phyloP scores from a whole-genome alignment of 2,888 invertebrate genomes.

The Limnephilus auricula region DNA sequence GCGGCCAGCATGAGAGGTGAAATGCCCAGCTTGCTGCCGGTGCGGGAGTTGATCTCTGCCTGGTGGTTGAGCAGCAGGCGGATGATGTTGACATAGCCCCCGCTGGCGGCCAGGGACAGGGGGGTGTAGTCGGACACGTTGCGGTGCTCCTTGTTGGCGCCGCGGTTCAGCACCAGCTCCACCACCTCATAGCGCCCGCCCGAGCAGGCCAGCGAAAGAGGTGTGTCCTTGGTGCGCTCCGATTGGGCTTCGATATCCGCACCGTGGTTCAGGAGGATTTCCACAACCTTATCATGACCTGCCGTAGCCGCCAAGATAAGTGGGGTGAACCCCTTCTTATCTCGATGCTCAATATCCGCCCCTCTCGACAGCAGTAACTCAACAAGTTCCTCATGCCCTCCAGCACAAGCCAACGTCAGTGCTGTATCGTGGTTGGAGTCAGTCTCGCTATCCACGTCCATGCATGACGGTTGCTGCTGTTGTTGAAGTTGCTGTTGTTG shows the following conservation, averaged over 20 bases:
- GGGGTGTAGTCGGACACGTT: conserved; percentile 99
- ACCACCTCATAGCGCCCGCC: conserved; percentile 98
- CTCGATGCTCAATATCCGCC: conserved; percentile 98
- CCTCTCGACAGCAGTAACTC: conserved; percentile 93
- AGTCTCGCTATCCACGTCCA: conserved; percentile 98
- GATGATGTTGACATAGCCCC: conserved; percentile 99
- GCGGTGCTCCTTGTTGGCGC: conserved; percentile 98
- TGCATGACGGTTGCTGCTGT: conserved; percentile 71
- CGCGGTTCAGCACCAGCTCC: conserved; percentile 90
- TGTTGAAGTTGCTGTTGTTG: conserved; percentile 55
- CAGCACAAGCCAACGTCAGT: conserved; percentile 96
- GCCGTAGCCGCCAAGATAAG: conserved; percentile 98
- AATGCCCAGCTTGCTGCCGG: conserved; percentile 97
- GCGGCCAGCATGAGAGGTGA: conserved; percentile 99
- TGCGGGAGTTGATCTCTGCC: conserved; percentile 98
- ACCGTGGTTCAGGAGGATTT: conserved; percentile 93
- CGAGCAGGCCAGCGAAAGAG: conserved; percentile 97
- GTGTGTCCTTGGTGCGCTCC: conserved; percentile 99
- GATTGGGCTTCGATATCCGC: conserved; percentile 99
- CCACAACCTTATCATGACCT: conserved; percentile 94
- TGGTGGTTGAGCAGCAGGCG: conserved; percentile 94
- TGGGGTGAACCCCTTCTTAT: conserved; percentile 99
- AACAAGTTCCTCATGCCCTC: conserved; percentile 97
- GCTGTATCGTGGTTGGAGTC: conserved; percentile 99
- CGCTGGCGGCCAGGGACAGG: conserved; percentile 97